Evolutionary conservation across 53 echinoderm and acorn worm species (phyloP), one percentile per base, ranked within the genome.

Genomic region (Astropecten irregularis): DNA sequence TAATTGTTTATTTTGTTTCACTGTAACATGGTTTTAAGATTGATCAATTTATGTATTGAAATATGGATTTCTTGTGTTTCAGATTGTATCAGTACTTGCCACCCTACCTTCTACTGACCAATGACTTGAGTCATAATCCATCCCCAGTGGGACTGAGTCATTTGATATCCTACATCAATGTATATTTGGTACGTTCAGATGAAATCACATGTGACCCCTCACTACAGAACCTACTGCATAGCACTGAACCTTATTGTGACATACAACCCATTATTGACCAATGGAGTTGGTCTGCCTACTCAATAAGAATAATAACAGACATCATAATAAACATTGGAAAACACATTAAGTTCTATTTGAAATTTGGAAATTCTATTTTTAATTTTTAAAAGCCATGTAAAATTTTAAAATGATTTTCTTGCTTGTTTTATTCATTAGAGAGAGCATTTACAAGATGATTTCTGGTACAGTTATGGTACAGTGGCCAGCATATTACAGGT

Each of bases 401-500:
- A 14, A 34, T 54, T 19, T 5, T 6, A 47, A 46, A 0, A 0
- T 68, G 11, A 2, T 68, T 37, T 66, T 66, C 40, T 23, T 11
- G 26, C 40, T 57, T 20, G 35, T 0, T 14, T 27, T 56, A 38
- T 58, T 73, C 56, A 15, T 14, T 13, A 76, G 76, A 32, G 40
- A 39, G 76, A 76, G 28, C n/a, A 58, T 40, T 11, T 13, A 4
- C 76, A 76, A 32, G 59, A 59, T 6, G 76, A 39, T 23, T 76
- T 76, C 55, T 55, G 76, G 1, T 49, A 57, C 37, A 37, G 40
- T 40, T 76, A 22, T 14, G 76, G 58, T 15, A 39, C 40, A 28
- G 57, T 76, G 23, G 21, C 59, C 6, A 28, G 56, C 25, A 40
- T 76, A 22, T 76, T 56, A 37, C 57, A 76, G 58, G 76, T 76